phyloP scores from a whole-genome alignment of 2,888 invertebrate genomes.

The Idaea biselata region DNA sequence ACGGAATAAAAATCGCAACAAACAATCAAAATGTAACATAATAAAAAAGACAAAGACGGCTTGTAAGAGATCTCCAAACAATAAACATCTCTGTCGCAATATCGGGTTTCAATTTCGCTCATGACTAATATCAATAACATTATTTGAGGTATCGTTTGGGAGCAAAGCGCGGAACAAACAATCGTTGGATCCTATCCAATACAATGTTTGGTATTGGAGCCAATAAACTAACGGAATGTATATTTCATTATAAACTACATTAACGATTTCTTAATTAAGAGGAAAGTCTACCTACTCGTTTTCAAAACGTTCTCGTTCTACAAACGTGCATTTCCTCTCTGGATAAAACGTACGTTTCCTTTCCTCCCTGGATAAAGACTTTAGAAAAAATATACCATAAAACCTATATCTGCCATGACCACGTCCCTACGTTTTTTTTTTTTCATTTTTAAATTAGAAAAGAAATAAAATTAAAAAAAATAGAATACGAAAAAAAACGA shows the following conservation, averaged over 20 bases:
- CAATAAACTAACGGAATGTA: constrained; percentile 45
- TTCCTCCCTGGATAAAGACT: no score
- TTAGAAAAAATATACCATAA: no score
- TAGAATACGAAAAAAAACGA: no score
- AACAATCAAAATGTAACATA: background rate
- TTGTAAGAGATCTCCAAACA: background rate
- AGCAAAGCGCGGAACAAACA: constrained; percentile 44
- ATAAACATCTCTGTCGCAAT: background rate
- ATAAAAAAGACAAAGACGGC: background rate
- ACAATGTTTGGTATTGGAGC: constrained; percentile 44
- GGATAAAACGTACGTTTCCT: no score
- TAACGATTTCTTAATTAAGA: constrained; percentile 24
- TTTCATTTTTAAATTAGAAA: no score
- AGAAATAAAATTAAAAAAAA: no score
- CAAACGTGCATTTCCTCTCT: no score
- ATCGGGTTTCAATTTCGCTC: constrained; percentile 8
- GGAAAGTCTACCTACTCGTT: no score
- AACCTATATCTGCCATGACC: no score
- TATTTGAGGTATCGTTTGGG: constrained; percentile 43
- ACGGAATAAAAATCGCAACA: background rate
- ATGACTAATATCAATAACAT: constrained; percentile 35
- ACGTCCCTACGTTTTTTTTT: no score
- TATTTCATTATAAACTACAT: constrained; percentile 36
- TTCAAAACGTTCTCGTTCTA: no score
- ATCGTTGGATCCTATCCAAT: constrained; percentile 54